A percentile compares a stretch with the other conserved stretches of the same genome.
phyloP scores from a whole-genome alignment of 2,113 vertebrate genomes.

The Sinosuthora webbiana region DNA sequence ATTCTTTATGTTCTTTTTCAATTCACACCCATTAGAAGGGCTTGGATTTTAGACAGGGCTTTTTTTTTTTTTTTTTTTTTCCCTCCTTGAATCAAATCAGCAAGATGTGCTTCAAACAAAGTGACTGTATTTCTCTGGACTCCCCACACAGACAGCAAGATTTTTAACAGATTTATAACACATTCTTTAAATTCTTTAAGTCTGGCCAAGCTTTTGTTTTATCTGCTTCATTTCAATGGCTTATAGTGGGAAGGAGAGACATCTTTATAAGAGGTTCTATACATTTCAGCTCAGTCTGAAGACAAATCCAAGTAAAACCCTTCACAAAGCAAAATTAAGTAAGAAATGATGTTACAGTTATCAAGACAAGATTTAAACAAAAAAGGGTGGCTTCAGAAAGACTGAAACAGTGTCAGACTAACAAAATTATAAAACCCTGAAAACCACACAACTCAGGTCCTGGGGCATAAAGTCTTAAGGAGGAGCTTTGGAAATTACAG shows the following conservation, averaged over 20 bases:
- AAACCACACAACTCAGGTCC: not conserved
- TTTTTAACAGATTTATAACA: not conserved
- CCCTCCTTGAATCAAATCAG: not conserved
- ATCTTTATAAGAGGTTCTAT: not conserved
- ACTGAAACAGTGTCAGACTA: not conserved
- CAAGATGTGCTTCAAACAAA: not conserved
- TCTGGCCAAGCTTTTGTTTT: not conserved
- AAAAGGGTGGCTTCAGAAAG: not conserved
- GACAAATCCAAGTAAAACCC: not conserved
- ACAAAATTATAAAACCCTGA: not conserved
- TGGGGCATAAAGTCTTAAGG: not conserved
- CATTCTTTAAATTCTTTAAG: slow-evolving; percentile 28
- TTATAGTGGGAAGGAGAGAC: not conserved
- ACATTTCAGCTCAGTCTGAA: not conserved
- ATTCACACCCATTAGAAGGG: not conserved
- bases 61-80: not conserved
- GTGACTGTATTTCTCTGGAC: not conserved
- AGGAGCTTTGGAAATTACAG: not conserved
- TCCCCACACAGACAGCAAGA: not conserved
- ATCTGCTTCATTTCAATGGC: not conserved
- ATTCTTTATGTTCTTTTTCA: not conserved
- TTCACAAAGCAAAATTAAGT: not conserved
- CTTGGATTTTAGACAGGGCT: not conserved
- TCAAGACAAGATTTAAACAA: not conserved
- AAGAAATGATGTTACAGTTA: not conserved